phyloP scores from a whole-genome alignment of 2,113 vertebrate genomes.

The Psilopsiagon aurifrons region DNA sequence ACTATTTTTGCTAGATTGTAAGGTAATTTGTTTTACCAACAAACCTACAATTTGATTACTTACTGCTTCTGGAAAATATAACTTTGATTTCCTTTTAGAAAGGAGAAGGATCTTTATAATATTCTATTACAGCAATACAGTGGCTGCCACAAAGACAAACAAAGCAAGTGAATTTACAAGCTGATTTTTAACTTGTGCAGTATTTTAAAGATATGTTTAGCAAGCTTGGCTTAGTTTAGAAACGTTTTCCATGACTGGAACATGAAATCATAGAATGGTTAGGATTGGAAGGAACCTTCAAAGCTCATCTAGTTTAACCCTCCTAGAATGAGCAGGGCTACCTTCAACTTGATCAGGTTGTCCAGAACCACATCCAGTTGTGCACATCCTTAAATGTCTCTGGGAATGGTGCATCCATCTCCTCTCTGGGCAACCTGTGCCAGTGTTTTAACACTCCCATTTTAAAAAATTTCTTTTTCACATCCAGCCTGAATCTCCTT shows the following conservation, averaged over 20 bases:
- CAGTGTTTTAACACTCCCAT: background rate
- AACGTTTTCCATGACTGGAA: background rate
- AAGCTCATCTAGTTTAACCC: background rate
- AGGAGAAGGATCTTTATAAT: background rate
- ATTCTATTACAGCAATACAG: background rate
- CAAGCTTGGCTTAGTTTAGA: background rate
- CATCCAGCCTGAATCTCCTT: background rate
- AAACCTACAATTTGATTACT: constrained; percentile 12
- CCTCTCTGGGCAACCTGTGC: background rate
- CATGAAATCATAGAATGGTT: background rate
- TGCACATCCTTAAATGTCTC: background rate
- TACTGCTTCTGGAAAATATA: constrained; percentile 2
- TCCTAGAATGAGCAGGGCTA: background rate
- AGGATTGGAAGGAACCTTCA: background rate
- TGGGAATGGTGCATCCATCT: background rate
- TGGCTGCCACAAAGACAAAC: background rate
- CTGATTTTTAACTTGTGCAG: background rate
- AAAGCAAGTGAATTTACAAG: background rate
- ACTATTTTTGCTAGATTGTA: background rate
- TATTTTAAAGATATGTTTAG: background rate
- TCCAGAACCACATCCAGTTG: background rate
- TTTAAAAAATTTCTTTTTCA: background rate
- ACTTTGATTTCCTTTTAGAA: constrained; percentile 25
- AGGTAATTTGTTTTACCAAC: background rate
- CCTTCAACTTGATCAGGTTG: background rate